phyloP scores from a whole-genome alignment of 2,113 vertebrate species.

The Indicator maculatus region DNA sequence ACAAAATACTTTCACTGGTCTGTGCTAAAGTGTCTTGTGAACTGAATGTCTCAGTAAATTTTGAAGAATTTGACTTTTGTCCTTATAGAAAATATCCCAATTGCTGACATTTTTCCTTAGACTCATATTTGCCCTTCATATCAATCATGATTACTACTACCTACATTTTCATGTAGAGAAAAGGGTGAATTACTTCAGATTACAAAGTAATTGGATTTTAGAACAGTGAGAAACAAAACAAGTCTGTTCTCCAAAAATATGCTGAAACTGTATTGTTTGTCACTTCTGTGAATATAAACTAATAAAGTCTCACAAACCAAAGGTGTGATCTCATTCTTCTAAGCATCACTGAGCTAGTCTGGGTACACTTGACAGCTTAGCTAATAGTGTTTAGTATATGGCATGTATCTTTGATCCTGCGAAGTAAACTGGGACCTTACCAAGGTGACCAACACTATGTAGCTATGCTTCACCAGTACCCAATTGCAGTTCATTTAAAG shows the following conservation, averaged over 20 bases:
- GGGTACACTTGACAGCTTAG: neutral
- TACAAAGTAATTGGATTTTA: neutral
- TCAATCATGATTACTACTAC: neutral
- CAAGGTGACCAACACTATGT: accelerated
- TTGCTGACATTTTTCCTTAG: neutral
- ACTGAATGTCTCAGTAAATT: neutral
- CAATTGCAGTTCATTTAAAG: neutral
- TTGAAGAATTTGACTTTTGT: neutral
- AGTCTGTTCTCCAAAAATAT: neutral
- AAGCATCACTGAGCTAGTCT: neutral
- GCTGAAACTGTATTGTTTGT: neutral
- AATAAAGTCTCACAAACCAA: neutral
- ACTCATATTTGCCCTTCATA: neutral
- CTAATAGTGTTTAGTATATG: too few species aligned
- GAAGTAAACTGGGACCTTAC: neutral
- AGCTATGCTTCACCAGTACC: neutral
- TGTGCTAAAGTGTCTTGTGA: neutral
- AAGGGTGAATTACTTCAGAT: neutral
- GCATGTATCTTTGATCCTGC: neutral
- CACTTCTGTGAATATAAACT: neutral
- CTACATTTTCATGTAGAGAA: neutral
- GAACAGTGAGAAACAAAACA: neutral
- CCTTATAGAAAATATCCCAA: neutral
- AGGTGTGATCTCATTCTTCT: neutral
- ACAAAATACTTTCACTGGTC: neutral